A percentile compares a stretch with the other conserved stretches of the same genome.
phyloP scores from a whole-genome alignment of 2,797 vertebrate genomes.

The Diplodus puntazzo region DNA sequence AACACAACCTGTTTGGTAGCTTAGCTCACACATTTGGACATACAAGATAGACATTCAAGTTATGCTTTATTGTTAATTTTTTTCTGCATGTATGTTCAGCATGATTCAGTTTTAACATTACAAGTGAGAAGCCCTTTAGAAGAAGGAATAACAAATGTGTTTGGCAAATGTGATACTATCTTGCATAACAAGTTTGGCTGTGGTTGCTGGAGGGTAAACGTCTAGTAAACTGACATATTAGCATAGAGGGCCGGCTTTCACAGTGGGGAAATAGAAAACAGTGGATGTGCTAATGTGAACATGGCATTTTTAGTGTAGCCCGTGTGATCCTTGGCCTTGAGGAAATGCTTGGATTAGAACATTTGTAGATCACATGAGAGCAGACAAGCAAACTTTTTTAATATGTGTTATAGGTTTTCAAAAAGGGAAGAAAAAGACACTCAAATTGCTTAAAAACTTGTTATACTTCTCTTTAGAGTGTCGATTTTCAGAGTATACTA shows the following conservation, averaged over 20 bases:
- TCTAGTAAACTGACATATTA: neutral
- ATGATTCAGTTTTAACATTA: neutral
- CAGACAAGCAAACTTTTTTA: neutral
- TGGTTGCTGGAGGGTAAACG: neutral
- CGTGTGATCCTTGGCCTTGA: too few relatives aligned
- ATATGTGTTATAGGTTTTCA: neutral
- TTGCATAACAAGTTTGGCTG: neutral
- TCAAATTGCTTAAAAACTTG: neutral
- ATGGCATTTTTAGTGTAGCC: too few relatives aligned
- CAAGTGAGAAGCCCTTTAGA: neutral
- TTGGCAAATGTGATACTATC: neutral
- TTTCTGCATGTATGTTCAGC: neutral
- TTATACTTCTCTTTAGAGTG: neutral
- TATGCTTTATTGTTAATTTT: neutral
- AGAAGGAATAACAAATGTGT: neutral
- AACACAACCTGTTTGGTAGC: too few relatives aligned
- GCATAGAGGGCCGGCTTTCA: neutral
- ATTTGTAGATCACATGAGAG: neutral
- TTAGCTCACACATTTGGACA: neutral
- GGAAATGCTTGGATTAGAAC: neutral
- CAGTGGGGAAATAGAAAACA: neutral
- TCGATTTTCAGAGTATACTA: neutral
- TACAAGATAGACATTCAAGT: neutral
- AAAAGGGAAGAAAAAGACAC: neutral
- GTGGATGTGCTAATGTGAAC: neutral